phyloP scores from a whole-genome alignment of 2,113 vertebrate genomes.

The Gobiocypris rarus region DNA sequence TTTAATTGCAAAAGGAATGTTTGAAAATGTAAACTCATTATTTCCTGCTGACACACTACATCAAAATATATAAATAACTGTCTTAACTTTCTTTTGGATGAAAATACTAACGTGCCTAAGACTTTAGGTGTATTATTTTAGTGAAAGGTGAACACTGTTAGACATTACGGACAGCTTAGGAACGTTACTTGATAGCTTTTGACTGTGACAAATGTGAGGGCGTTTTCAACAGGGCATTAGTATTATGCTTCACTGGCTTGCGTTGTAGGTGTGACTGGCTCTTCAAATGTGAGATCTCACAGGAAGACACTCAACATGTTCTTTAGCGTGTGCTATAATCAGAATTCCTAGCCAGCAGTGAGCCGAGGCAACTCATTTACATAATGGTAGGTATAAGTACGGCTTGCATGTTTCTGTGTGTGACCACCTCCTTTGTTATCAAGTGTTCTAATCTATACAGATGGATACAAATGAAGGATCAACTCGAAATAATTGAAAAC shows the following conservation, averaged over 20 bases:
- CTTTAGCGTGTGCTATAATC: background rate
- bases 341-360: background rate
- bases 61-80: too few relatives aligned
- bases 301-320: conserved; percentile 23
- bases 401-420: background rate
- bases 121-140: background rate
- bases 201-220: conserved; percentile 36
- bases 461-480: background rate
- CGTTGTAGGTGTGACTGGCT: conserved; percentile 36
- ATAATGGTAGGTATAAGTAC: conserved; percentile 7
- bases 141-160: background rate
- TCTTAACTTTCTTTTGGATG: too few relatives aligned
- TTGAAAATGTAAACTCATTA: too few relatives aligned
- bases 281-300: conserved; percentile 41
- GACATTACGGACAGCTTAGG: background rate
- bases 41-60: too few relatives aligned
- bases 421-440: background rate
- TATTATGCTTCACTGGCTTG: conserved; percentile 36
- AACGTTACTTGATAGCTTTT: conserved; percentile 21
- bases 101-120: too few relatives aligned
- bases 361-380: conserved; percentile 15
- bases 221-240: conserved; percentile 34
- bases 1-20: too few relatives aligned
- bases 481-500: background rate
- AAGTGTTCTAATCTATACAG: background rate